A percentile compares a stretch with the other conserved stretches of the same genome.
Conservation (phyloP, 2,888 invertebrate species). For the Heliconius cydno region DNA sequence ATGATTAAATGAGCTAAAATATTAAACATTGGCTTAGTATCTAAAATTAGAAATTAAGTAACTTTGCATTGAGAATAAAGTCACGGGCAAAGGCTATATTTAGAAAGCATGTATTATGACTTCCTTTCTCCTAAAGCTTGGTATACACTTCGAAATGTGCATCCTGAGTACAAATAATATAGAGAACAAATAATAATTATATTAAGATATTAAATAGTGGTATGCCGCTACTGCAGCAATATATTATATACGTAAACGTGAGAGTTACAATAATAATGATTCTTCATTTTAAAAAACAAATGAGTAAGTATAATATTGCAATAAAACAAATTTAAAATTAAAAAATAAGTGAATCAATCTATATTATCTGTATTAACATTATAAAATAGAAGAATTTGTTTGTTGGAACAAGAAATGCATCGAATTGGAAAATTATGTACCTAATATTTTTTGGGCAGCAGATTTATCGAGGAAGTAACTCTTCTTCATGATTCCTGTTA, state of each 20-base stretch:
- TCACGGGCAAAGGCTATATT: constrained; percentile 32
- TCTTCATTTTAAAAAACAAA: too few relatives aligned
- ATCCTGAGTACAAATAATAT: not conserved
- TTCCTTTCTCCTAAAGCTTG: constrained; percentile 26
- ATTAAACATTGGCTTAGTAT: not conserved
- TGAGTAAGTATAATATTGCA: too few relatives aligned
- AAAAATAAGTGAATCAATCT: too few relatives aligned
- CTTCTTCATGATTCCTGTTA: too few relatives aligned
- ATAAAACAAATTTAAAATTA: too few relatives aligned
- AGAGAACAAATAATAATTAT: not conserved
- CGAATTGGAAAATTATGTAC: too few relatives aligned
- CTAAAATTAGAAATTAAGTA: constrained; percentile 32
- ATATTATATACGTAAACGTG: not conserved
- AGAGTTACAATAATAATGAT: too few relatives aligned
- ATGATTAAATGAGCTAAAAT: not conserved
- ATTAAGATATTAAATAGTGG: not conserved
- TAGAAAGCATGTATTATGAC: constrained; percentile 28
- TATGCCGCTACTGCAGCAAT: not conserved
- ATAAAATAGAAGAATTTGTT: too few relatives aligned
- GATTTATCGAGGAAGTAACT: too few relatives aligned
- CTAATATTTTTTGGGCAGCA: too few relatives aligned
- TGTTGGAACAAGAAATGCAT: too few relatives aligned
- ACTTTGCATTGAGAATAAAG: constrained; percentile 32
- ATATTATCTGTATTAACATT: too few relatives aligned
- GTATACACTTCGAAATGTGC: constrained; percentile 18